Percentiles rank a stretch among this genome's conserved stretches.
These are phyloP conservation scores for Enteromius radiatus DNA, from an alignment of 2,797 vertebrate genomes.

Conservation along the genomic window DNA sequence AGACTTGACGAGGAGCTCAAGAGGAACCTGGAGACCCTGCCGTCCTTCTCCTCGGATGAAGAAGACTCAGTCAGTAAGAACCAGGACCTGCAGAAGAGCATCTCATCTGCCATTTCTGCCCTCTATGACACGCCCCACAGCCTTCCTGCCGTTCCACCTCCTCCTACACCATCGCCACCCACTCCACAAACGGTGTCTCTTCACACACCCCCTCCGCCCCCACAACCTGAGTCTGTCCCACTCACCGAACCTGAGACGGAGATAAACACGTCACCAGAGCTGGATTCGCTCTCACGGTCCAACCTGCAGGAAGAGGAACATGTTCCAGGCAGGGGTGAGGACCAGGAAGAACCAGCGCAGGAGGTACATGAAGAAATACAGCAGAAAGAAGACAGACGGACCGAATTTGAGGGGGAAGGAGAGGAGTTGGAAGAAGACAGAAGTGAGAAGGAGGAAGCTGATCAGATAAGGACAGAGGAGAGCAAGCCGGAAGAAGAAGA, in stretches of 20 bases:
- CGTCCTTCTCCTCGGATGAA: slow-evolving; percentile 92
- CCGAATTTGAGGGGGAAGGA: slow-evolving; percentile 25
- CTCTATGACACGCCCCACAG: slow-evolving; percentile 85
- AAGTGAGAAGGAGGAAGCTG: slow-evolving; percentile 49
- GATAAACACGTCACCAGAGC: slow-evolving; percentile 33
- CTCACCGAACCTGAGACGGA: slow-evolving; percentile 53
- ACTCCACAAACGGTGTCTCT: slow-evolving; percentile 62
- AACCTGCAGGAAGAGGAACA: slow-evolving; percentile 56
- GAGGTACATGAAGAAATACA: slow-evolving; percentile 47
- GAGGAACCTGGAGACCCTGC: slow-evolving; percentile 88
- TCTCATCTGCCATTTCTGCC: slow-evolving; percentile 91
- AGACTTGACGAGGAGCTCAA: slow-evolving; percentile 90
- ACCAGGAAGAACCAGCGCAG: slow-evolving; percentile 28
- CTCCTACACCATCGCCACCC: slow-evolving; percentile 63
- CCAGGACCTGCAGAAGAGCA: slow-evolving; percentile 93
- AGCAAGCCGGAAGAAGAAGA: slow-evolving; percentile 43
- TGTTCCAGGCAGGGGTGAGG: slow-evolving; percentile 50
- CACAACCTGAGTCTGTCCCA: slow-evolving; percentile 67
- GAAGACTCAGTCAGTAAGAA: slow-evolving; percentile 94
- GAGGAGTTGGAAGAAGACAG: slow-evolving; percentile 41
- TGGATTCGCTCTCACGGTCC: slow-evolving; percentile 43
- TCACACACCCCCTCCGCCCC: slow-evolving; percentile 67
- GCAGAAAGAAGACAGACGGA: slow-evolving; percentile 37
- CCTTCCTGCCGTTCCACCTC: slow-evolving; percentile 69
- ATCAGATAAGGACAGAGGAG: slow-evolving; percentile 20